phyloP scores from a whole-genome alignment of 2,888 invertebrate species.

The Drosophila anomelani region DNA sequence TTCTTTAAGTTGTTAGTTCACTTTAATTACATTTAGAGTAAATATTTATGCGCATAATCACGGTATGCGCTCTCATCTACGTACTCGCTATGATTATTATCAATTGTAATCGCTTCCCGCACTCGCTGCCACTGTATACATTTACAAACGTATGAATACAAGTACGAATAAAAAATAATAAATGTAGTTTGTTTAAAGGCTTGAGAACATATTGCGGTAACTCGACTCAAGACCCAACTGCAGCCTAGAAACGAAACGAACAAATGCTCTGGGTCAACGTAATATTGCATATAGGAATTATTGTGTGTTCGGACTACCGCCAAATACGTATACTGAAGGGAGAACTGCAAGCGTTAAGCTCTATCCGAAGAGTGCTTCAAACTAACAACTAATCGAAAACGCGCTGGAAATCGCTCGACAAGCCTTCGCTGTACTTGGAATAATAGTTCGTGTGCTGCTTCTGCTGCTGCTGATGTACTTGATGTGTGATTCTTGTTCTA shows the following conservation, averaged over 20 bases:
- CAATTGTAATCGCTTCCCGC: slow-evolving; percentile 63
- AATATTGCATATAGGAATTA: slow-evolving; percentile 25
- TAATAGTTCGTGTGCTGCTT: slow-evolving; percentile 23
- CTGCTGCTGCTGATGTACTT: slow-evolving; percentile 35
- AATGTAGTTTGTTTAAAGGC: slow-evolving; percentile 20
- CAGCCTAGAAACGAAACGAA: slow-evolving; percentile 8
- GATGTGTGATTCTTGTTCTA: slow-evolving; percentile 45
- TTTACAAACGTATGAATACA: slow-evolving; percentile 35
- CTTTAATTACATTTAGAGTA: slow-evolving; percentile 76
- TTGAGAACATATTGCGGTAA: slow-evolving; percentile 11
- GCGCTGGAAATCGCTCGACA: slow-evolving; percentile 14
- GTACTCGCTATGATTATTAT: slow-evolving; percentile 63
- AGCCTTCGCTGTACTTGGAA: slow-evolving; percentile 32
- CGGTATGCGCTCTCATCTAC: slow-evolving; percentile 51
- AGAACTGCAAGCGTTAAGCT: slow-evolving; percentile 11
- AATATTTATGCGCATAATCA: slow-evolving; percentile 56
- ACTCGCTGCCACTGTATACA: slow-evolving; percentile 41
- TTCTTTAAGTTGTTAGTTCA: slow-evolving; percentile 63
- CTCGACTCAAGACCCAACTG: slow-evolving; percentile 13
- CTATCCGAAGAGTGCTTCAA: slow-evolving; percentile 12
- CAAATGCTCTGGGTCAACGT: slow-evolving; percentile 6
- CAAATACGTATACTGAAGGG: slow-evolving; percentile 9
- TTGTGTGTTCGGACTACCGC: not conserved
- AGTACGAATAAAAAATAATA: slow-evolving; percentile 18
- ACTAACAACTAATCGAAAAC: slow-evolving; percentile 8